A percentile compares a stretch with the other conserved stretches of the same genome.
Evolutionary conservation across 2,888 invertebrate species (phyloP).

Genomic region (Schrankia costaestrigalis): DNA sequence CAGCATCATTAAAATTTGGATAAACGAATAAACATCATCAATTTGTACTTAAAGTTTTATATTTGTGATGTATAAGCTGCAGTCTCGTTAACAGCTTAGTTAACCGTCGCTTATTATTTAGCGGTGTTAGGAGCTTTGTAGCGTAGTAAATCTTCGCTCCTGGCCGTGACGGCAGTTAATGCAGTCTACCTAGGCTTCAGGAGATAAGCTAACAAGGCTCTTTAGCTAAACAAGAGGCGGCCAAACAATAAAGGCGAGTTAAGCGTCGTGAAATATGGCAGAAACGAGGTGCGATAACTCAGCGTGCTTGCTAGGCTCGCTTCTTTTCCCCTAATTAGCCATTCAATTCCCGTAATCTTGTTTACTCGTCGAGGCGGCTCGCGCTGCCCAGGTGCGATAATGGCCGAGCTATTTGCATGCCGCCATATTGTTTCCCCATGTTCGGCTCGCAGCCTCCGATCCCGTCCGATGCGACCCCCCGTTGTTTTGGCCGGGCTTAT

Average conservation of each 20-base stretch:
- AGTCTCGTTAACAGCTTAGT: slow-evolving; percentile 26
- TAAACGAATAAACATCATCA: slow-evolving; percentile 10
- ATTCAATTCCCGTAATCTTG: slow-evolving; percentile 81
- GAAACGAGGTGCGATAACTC: slow-evolving; percentile 73
- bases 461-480: slow-evolving; percentile 68
- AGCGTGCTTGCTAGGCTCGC: slow-evolving; percentile 59
- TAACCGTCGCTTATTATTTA: slow-evolving; percentile 37
- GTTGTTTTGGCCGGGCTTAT: slow-evolving; percentile 77
- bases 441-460: slow-evolving; percentile 63
- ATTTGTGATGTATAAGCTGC: slow-evolving; percentile 10
- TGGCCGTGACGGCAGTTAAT: slow-evolving; percentile 65
- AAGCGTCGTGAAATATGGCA: slow-evolving; percentile 75
- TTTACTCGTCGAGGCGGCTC: slow-evolving; percentile 71
- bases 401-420: slow-evolving; percentile 80
- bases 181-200: slow-evolving; percentile 68
- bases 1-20: slow-evolving; percentile 22
- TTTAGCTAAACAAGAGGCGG: slow-evolving; percentile 74
- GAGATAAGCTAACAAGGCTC: slow-evolving; percentile 76
- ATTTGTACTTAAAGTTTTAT: slow-evolving; percentile 13
- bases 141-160: slow-evolving; percentile 57
- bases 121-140: slow-evolving; percentile 49
- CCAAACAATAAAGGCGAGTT: slow-evolving; percentile 73
- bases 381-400: slow-evolving; percentile 79
- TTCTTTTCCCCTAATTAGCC: slow-evolving; percentile 80
- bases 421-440: slow-evolving; percentile 79